Conservation (phyloP, 1,140 invertebrate species). For the Pemphigus obesinymphae region DNA sequence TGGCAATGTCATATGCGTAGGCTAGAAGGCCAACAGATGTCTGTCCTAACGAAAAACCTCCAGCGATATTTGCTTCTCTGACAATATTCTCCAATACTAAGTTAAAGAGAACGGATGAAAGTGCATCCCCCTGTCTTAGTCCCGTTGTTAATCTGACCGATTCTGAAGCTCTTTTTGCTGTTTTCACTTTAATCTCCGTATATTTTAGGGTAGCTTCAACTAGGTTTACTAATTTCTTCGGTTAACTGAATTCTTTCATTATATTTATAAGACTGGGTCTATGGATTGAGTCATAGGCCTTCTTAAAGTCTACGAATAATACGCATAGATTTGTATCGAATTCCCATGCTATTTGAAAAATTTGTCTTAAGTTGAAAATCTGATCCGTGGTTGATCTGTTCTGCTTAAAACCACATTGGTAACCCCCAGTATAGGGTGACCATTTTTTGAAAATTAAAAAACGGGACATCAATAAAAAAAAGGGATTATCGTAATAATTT, state of each 20-base stretch:
- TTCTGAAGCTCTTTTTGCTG: neutral
- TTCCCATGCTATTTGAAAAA: conserved; percentile 26
- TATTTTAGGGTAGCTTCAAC: neutral
- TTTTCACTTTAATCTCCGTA: conserved; percentile 8
- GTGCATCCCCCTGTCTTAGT: conserved; percentile 42
- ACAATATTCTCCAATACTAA: conserved; percentile 36
- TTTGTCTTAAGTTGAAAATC: conserved; percentile 19
- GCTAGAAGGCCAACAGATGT: no score
- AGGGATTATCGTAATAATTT: no score
- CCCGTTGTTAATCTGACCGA: conserved; percentile 33
- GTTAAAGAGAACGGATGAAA: conserved; percentile 43
- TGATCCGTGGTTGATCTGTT: no score
- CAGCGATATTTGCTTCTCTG: no score
- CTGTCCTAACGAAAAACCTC: no score
- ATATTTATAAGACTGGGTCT: conserved; percentile 4
- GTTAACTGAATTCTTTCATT: conserved; percentile 19
- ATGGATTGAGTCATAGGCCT: conserved; percentile 26
- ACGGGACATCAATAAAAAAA: no score
- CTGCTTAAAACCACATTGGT: no score
- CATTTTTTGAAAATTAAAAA: no score
- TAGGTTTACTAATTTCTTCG: conserved; percentile 14
- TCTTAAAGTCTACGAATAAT: conserved; percentile 29
- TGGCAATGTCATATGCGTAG: no score
- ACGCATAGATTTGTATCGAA: neutral
- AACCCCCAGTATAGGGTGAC: no score